phyloP scores from a whole-genome alignment of 1,140 invertebrate genomes.

The Euura lappo region DNA sequence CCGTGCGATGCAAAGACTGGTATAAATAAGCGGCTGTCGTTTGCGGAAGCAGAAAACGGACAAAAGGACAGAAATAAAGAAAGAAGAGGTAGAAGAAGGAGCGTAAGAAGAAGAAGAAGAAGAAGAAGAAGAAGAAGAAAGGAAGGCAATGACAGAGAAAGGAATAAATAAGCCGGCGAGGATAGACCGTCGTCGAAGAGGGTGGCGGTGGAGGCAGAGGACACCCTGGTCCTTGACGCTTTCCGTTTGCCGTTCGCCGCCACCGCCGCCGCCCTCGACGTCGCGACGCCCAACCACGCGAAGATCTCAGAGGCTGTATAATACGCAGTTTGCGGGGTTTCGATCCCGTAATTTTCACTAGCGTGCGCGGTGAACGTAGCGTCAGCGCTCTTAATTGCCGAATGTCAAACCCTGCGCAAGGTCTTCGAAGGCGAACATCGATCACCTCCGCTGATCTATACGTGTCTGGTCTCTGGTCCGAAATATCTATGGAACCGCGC shows the following conservation, averaged over 20 bases:
- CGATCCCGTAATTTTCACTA: neutral
- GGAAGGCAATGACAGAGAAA: slow-evolving; percentile 50
- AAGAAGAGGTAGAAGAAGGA: slow-evolving; percentile 52
- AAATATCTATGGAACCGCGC: slow-evolving; percentile 18
- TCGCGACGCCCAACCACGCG: neutral
- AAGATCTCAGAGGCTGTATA: no score
- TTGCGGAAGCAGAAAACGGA: slow-evolving; percentile 61
- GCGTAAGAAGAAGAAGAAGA: slow-evolving; percentile 49
- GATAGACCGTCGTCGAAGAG: slow-evolving; percentile 26
- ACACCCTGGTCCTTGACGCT: slow-evolving; percentile 15
- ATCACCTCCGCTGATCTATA: slow-evolving; percentile 11
- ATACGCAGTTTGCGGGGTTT: no score
- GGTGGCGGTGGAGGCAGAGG: slow-evolving; percentile 25
- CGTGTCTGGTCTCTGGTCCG: neutral
- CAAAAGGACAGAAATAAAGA: slow-evolving; percentile 59
- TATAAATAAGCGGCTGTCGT: slow-evolving; percentile 63
- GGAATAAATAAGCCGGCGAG: slow-evolving; percentile 38
- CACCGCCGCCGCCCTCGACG: neutral
- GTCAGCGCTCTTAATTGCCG: slow-evolving; percentile 2
- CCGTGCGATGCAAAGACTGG: slow-evolving; percentile 58
- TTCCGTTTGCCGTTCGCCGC: slow-evolving; percentile 7
- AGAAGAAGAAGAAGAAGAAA: slow-evolving; percentile 35
- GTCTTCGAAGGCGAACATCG: neutral
- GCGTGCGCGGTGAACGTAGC: neutral
- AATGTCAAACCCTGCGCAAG: neutral